Percentiles rank a stretch among this genome's conserved stretches.
Evolutionary conservation across 2,797 vertebrate genomes (phyloP).

Genomic region (Galago senegalensis): DNA sequence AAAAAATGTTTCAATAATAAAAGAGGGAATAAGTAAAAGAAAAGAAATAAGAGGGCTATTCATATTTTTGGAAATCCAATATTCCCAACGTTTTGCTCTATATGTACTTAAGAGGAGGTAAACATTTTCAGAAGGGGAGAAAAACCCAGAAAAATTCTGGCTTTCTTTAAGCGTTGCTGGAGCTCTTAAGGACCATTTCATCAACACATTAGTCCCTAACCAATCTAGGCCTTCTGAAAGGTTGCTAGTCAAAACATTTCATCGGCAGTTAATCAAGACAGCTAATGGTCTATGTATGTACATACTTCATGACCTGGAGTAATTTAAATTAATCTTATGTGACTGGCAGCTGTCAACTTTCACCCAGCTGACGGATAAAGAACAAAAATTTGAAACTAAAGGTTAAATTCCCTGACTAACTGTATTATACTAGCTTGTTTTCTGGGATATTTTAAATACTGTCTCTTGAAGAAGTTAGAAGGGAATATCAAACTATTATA

Average conservation of each 20-base stretch:
- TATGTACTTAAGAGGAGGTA: not conserved
- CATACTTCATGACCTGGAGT: not conserved
- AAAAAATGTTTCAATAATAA: not conserved
- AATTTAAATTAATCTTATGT: conserved; percentile 41
- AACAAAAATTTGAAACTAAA: conserved; percentile 8
- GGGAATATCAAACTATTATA: not conserved
- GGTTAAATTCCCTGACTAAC: not conserved
- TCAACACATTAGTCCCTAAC: not conserved
- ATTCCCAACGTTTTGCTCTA: not conserved
- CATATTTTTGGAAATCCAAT: not conserved
- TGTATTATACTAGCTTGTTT: not conserved
- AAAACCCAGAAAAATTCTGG: not conserved
- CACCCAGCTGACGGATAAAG: not conserved
- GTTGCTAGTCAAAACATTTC: conserved; percentile 63
- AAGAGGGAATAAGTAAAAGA: not conserved
- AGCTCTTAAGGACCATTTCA: not conserved
- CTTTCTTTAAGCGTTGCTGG: not conserved
- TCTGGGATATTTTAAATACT: not conserved
- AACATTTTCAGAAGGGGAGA: not conserved
- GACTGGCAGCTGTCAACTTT: conserved; percentile 44
- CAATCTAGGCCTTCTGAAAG: not conserved
- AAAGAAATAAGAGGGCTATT: not conserved
- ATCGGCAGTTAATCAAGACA: not conserved
- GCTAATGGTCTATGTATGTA: conserved; percentile 4
- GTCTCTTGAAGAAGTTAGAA: not conserved